Base-by-base conservation (phyloP, 1,140 invertebrate species). In the Drosophila nikananu region DNA sequence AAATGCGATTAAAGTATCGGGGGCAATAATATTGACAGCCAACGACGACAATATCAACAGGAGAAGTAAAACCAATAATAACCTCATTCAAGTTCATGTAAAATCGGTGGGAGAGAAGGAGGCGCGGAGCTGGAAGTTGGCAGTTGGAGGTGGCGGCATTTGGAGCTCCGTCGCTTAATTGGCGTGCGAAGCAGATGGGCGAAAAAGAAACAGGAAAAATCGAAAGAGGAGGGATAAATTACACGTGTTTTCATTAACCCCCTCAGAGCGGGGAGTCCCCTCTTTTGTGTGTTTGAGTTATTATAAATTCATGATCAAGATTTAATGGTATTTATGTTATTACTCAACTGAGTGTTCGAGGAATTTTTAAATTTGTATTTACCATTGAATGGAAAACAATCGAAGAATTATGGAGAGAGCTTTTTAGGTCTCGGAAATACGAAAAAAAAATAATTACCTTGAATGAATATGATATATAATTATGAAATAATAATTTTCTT, bases 81-180 rank as follows among this genome's bases (percentile, higher is more conserved):
- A 87, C 77, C 84, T 89, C 84, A 73, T 89, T 89, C 86, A 89
- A 89, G 86, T 90, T 89, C 83, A 89, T 87, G 84, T 87, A 81
- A 87, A 87, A 89, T 68, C 19, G 21, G n/a, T 41, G 30, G 27
- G n/a, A n/a, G n/a, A n/a, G n/a, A 8, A 2, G 1, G 44, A 17
- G 21, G 54, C 13, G 32, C 51, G 57, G 23, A 42, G 12, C 12
- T 35, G 32, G 9, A 25, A 8, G 32, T 0, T 3, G 39, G n/a
- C n/a, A n/a, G n/a, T n/a, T n/a, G n/a, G 27, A 13, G 23, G 23
- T 25, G 58, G 54, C 27, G 39, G 27, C 48, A 37, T 15, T 37
- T 54, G 67, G 23, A 41, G 37, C 49, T 71, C 21, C 49, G 48
- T 44, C 30, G 48, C 30, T 51, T 87, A 87, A 87, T 87, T 87